phyloP scores from a whole-genome alignment of 2,113 vertebrate genomes.

The human (Homo sapiens) region GRCh38 chr21:34095501-34096000 shows the following conservation, averaged over 20 bases:
- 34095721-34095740: constrained; percentile 97
- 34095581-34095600: constrained; percentile 94
- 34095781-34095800: constrained; percentile 95
- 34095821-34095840: constrained; percentile 95
- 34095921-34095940: constrained; percentile 91
- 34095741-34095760: constrained; percentile 97
- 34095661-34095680: constrained; percentile 99
- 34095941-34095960: constrained; percentile 92
- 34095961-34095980: constrained; percentile 97
- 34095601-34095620: constrained; percentile 99
- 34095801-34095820: constrained; percentile 92
- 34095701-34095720: constrained; percentile 96
- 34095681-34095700: constrained; percentile 94
- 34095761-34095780: constrained; percentile 96
- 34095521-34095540: constrained; percentile 98
- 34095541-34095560: constrained; percentile 97
- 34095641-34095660: constrained; percentile 98
- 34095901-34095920: constrained; percentile 92
- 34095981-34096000: constrained; percentile 97
- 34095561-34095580: constrained; percentile 96
- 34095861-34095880: constrained; percentile 93
- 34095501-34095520: constrained; percentile 96
- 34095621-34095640: constrained; percentile 97
- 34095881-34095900: constrained; percentile 90
- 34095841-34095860: constrained; percentile 95